phyloP scores from a whole-genome alignment of 2,113 vertebrate genomes.

The Tyto alba region DNA sequence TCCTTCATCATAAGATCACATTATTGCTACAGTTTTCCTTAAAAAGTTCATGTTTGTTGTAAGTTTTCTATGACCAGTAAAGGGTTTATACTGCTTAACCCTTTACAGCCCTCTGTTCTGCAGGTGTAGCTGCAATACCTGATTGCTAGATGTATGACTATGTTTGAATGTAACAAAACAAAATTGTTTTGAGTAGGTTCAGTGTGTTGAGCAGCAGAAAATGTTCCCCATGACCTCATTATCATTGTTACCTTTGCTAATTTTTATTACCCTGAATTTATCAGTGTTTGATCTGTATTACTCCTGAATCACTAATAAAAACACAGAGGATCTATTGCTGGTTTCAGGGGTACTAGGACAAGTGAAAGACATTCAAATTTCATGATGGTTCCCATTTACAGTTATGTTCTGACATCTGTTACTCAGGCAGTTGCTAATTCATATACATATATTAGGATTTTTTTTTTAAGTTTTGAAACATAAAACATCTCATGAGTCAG shows the following conservation, averaged over 20 bases:
- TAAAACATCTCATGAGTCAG: neutral
- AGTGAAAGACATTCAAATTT: neutral
- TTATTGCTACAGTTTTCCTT: neutral
- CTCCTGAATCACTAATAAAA: neutral
- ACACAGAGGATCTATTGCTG: neutral
- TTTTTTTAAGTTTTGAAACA: neutral
- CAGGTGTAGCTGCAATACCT: neutral
- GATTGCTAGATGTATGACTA: neutral
- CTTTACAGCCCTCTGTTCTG: neutral
- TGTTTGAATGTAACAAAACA: neutral
- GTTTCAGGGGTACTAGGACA: too few relatives aligned
- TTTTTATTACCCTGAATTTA: neutral
- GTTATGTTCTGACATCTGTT: neutral
- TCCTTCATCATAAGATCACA: neutral
- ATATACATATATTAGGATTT: neutral
- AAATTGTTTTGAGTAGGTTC: neutral
- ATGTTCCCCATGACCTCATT: neutral
- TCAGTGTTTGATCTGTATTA: neutral
- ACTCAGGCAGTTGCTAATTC: neutral
- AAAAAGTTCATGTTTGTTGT: neutral
- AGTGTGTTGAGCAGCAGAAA: neutral
- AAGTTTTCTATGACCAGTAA: neutral
- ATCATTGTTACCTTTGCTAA: neutral
- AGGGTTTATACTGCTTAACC: neutral
- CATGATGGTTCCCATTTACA: neutral